Base-by-base conservation (phyloP, 2,888 invertebrate genomes). In the Ditylenchus weischeri region DNA sequence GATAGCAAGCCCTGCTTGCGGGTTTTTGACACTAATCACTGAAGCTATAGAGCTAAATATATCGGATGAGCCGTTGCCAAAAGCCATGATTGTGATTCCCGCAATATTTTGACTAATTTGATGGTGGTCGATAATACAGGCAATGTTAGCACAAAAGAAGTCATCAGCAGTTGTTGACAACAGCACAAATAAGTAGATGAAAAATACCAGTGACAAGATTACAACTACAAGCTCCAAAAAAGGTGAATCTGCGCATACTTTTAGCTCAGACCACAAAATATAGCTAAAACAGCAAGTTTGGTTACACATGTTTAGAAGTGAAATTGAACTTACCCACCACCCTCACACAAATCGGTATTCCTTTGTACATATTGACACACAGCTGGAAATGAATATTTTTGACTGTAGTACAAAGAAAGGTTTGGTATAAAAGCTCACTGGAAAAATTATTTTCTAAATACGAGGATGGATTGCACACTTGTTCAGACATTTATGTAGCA, bases 61-160 rank as follows among this genome's bases (percentile, higher is more conserved):
- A 82, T 89, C 89, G 6, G 89, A 88, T 0, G 89, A 87, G 54
- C 89, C 73, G 80, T 89, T 89, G 23, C 89, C 89, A 80, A 89
- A 88, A 0, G 89, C 89, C 75, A 89, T 80, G 74, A 89, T 85
- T n/a, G 89, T 89, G 11, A 89, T 88, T 4, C 89, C 89, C 80
- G 86, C 86, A 47, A 86, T 80, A 71, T 85, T 85, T 74, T 86
- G 84, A 70, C 84, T 84, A 61, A 86, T 83, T 57, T 80, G 75
- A 58, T 86, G 70, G 29, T 84, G 84, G 65, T 84, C 82, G 6
- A 85, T 83, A 59, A 86, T 85, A 7, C 84, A 84, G 13, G 84
- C 81, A 69, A 86, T 78, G 13, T 83, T 79, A n/a, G 85, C 84
- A 70, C 85, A 85, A 74, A 85, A 84, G 59, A 75, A 79, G 61